These are phyloP conservation scores for Rhopalosiphum padi DNA, from an alignment of 1,140 invertebrate genomes.

Conservation along the genomic window DNA sequence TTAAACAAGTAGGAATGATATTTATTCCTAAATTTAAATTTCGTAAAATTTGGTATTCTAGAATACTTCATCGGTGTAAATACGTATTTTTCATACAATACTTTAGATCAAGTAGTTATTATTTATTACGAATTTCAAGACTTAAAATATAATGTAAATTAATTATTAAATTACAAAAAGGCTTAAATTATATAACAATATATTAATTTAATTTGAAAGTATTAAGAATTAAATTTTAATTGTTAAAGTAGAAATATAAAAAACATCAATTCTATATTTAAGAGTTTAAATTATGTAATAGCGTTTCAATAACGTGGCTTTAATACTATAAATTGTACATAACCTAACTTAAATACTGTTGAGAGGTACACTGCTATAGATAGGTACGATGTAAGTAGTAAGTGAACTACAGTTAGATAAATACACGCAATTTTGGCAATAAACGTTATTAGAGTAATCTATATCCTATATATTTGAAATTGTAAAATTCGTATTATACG, in stretches of 20 bases:
- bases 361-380: background rate
- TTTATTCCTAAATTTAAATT: background rate
- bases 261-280: background rate
- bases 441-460: background rate
- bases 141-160: background rate
- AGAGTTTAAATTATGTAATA: background rate
- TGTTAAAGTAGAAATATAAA: background rate
- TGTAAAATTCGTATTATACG: background rate
- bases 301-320: background rate
- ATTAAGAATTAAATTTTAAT: background rate
- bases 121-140: background rate
- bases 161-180: background rate
- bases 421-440: background rate
- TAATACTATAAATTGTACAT: background rate
- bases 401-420: background rate
- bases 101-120: background rate
- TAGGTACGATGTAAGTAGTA: background rate
- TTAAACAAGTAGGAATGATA: background rate
- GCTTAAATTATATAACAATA: background rate
- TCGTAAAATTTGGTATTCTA: background rate
- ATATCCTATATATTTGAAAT: background rate
- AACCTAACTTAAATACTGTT: background rate
- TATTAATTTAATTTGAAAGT: background rate
- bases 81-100: background rate
- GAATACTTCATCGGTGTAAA: background rate